A percentile compares a stretch with the other conserved stretches of the same genome.
phyloP scores from a whole-genome alignment of 2,888 invertebrate genomes.

The Resseliella maxima region DNA sequence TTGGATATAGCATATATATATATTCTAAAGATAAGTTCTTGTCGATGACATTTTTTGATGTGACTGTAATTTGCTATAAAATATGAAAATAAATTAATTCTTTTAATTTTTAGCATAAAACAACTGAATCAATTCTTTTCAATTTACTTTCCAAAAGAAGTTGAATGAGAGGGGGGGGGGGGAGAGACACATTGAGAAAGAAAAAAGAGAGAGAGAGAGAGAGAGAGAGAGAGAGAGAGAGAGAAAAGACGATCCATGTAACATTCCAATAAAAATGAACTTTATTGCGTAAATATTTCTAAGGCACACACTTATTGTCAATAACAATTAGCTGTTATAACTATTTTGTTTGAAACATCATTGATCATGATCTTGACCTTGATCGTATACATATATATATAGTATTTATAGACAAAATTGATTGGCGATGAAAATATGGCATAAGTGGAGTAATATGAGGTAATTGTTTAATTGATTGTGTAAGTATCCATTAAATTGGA shows the following conservation, averaged over 20 bases:
- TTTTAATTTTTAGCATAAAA: background rate
- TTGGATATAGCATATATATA: no score
- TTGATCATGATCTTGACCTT: no score
- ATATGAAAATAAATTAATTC: slow-evolving; percentile 7
- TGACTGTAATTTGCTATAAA: background rate
- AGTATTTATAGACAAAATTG: background rate
- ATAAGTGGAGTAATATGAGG: background rate
- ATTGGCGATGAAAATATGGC: background rate
- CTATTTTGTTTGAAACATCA: no score
- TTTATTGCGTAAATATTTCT: background rate
- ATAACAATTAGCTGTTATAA: no score
- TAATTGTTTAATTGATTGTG: background rate
- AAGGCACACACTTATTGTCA: background rate
- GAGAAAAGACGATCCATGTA: background rate
- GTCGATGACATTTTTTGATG: background rate
- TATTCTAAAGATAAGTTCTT: no score
- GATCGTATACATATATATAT: background rate
- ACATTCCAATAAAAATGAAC: background rate
- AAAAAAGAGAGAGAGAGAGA: no score
- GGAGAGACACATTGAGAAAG: no score
- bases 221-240: no score
- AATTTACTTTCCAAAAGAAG: no score
- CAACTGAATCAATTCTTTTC: background rate
- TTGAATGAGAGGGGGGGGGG: no score
- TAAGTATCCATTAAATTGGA: background rate